These are phyloP conservation scores for Merops nubicus DNA, from an alignment of 2,113 vertebrate genomes.

Conservation along the genomic window DNA sequence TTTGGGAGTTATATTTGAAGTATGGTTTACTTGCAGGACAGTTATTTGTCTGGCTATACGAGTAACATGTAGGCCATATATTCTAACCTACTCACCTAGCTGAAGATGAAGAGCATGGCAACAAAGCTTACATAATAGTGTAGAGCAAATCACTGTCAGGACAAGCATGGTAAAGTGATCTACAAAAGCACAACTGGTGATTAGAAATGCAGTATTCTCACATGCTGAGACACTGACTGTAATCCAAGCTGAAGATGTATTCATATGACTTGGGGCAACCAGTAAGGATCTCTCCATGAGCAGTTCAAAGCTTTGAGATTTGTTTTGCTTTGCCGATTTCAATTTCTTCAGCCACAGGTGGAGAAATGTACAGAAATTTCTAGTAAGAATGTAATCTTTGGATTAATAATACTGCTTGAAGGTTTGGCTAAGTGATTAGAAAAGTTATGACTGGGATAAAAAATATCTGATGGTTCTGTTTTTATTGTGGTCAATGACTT, in stretches of 20 bases:
- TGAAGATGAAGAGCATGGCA: neutral
- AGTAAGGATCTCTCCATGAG: neutral
- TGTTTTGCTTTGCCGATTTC: too few species aligned
- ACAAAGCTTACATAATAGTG: neutral
- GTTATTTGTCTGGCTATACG: too few species aligned
- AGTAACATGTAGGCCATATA: neutral
- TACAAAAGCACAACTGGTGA: neutral
- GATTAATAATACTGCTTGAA: neutral
- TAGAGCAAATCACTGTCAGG: neutral
- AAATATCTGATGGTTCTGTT: neutral
- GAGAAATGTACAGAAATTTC: neutral
- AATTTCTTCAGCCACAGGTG: neutral
- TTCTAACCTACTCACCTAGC: neutral
- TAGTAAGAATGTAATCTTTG: neutral
- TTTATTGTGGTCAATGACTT: neutral
- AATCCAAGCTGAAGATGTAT: neutral
- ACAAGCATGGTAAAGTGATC: neutral
- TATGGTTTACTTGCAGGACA: too few species aligned
- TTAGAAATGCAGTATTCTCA: neutral
- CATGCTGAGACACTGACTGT: neutral
- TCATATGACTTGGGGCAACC: neutral
- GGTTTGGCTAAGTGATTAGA: neutral
- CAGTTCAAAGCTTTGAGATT: neutral
- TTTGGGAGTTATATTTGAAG: too few species aligned
- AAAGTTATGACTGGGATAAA: neutral